Percentiles rank a stretch among this genome's conserved stretches.
Evolutionary conservation across 64 coral and sea anemone species (phyloP).

Genomic region (Hydrozoanthus tunicans): DNA sequence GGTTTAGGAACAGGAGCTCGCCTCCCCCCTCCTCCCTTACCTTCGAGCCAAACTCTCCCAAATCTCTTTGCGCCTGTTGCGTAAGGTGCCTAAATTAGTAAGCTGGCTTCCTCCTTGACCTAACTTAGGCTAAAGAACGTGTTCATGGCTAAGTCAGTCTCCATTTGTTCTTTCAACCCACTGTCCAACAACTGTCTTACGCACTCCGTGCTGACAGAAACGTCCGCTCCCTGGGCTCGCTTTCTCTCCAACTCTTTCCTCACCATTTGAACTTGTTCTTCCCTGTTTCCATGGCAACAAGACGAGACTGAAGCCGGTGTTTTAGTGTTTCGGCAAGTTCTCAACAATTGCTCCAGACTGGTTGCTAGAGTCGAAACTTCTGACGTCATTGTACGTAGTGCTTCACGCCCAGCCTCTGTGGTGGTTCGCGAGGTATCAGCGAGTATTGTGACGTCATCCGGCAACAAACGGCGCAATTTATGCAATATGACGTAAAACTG

Average conservation of each 20-base stretch:
- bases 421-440: neutral
- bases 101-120: too few relatives aligned
- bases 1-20: too few relatives aligned
- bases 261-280: neutral
- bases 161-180: conserved; percentile 8
- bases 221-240: neutral
- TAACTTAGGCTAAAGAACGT: neutral
- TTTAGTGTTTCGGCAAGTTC: neutral
- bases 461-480: conserved; percentile 38
- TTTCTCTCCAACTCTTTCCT: conserved; percentile 27
- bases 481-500: conserved; percentile 24
- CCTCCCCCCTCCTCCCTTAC: too few relatives aligned
- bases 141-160: conserved; percentile 20
- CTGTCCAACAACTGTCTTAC: conserved; percentile 12
- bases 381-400: neutral
- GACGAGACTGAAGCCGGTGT: neutral
- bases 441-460: conserved; percentile 41
- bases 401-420: neutral
- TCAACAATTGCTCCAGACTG: conserved; percentile 9
- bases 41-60: too few relatives aligned
- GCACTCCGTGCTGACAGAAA: neutral
- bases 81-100: too few relatives aligned
- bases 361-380: conserved; percentile 23
- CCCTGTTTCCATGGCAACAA: neutral
- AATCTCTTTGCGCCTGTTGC: too few relatives aligned